These are phyloP conservation scores for Aphodius sticticus DNA, from an alignment of 2,888 invertebrate species.

Conservation along the genomic window DNA sequence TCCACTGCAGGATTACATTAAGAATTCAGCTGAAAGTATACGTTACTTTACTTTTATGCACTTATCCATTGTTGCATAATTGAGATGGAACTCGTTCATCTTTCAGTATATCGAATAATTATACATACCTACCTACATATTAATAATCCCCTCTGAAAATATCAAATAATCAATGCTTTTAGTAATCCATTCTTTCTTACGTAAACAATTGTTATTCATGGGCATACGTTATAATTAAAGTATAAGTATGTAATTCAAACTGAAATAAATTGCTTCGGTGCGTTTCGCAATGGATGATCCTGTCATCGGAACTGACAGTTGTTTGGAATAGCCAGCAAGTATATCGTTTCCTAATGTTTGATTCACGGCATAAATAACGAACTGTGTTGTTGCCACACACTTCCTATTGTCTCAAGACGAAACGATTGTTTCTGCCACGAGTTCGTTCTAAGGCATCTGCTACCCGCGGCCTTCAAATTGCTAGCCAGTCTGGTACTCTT, in stretches of 20 bases:
- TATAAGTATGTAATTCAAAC: background rate
- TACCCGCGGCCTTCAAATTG: background rate
- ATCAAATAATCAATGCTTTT: no score
- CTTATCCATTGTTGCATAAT: no score
- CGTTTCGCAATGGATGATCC: background rate
- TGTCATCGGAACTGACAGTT: slow-evolving; percentile 4
- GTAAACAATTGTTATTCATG: no score
- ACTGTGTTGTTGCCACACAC: background rate
- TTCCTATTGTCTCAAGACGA: background rate
- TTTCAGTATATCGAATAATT: no score
- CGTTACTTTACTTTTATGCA: no score
- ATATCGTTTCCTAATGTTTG: background rate
- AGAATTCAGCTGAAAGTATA: no score
- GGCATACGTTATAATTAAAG: no score
- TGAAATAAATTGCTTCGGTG: background rate
- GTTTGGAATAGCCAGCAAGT: background rate
- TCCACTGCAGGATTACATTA: no score
- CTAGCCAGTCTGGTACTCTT: background rate
- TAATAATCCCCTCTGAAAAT: no score
- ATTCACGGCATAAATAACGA: background rate
- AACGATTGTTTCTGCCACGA: background rate
- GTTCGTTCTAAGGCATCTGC: background rate
- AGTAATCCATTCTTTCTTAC: no score
- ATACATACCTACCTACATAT: no score
- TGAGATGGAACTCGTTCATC: no score